Evolutionary conservation across 2,797 vertebrate species (phyloP), one percentile per base, ranked within the genome.

Genomic region (Ispidina lecontei): DNA sequence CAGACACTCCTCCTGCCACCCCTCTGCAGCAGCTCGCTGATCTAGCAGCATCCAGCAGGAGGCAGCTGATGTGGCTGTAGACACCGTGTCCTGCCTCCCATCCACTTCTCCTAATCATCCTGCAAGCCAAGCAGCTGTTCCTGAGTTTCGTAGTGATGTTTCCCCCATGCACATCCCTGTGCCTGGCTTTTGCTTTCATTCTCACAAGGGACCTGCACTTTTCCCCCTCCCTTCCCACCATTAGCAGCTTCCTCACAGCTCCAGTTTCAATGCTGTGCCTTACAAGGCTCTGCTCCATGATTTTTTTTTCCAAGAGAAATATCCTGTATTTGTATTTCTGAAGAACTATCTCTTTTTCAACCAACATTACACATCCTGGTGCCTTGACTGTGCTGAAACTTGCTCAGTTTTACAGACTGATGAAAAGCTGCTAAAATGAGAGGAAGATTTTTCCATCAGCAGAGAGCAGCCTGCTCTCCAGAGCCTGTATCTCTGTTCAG

Each of bases 361-460:
- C 21, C 8, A 91, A n/a, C 19, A 55, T 58, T 41, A 64, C 37
- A 35, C 14, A 70, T 28, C 33, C 37, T 31, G 13, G 20, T 87
- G 64, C 47, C 58, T 58, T 55, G 33, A 73, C 82, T 68, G 28
- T 51, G 71, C 26, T 33, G 26, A 69, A 64, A 56, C 8, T 41
- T 62, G n/a, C 71, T 86, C 75, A 41, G 21, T 65, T 81, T 74
- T 83, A 77, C 39, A 68, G 51, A 74, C 71, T 74, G 80, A 94
- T 76, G 74, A 93, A 94, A 87, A 91, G 56, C 91, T 93, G 78
- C 67, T 84, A 87, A 87, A 96, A 84, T 16, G 23, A 91, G 72
- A 71, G 68, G 62, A 89, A 65, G 59, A 29, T 56, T 86, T 83
- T 78, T 87, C 55, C 81, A 12, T 72, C 5, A 49, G 47, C 47